Conservation (phyloP, 2,888 invertebrate genomes). For the Leucophenga maculata region DNA sequence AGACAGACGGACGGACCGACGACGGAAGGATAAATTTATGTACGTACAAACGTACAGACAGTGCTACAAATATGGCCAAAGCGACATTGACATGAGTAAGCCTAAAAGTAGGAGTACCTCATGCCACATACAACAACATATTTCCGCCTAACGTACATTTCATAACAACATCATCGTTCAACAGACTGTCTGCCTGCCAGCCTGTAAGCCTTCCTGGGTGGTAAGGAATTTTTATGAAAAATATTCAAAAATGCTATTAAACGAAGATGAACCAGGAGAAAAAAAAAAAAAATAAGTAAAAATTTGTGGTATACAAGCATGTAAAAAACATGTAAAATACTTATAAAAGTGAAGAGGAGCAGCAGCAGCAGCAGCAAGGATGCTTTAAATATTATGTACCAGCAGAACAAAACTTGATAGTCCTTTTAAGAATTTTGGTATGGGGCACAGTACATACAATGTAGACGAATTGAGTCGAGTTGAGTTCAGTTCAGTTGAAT, state of each 20-base stretch:
- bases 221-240: conserved; percentile 20
- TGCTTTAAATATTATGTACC: conserved; percentile 17
- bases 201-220: not conserved
- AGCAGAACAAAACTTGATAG: not conserved
- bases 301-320: not conserved
- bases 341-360: not conserved
- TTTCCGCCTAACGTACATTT: too few species aligned
- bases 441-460: not conserved
- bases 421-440: too few species aligned
- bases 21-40: not conserved
- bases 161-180: not conserved
- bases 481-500: conserved; percentile 31
- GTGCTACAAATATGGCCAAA: not conserved
- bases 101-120: too few species aligned
- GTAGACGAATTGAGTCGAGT: not conserved
- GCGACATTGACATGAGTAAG: conserved; percentile 14
- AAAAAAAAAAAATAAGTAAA: too few species aligned
- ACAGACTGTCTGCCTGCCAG: not conserved
- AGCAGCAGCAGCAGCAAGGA: not conserved
- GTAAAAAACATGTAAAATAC: conserved; percentile 2
- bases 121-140: not conserved
- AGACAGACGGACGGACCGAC: conserved; percentile 7
- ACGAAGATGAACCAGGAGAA: too few species aligned
- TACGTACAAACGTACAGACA: not conserved
- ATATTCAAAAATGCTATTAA: not conserved